Evolutionary conservation across 2,113 vertebrate species (phyloP), one percentile per base, ranked within the genome.

Genomic region (Myodes glareolus): DNA sequence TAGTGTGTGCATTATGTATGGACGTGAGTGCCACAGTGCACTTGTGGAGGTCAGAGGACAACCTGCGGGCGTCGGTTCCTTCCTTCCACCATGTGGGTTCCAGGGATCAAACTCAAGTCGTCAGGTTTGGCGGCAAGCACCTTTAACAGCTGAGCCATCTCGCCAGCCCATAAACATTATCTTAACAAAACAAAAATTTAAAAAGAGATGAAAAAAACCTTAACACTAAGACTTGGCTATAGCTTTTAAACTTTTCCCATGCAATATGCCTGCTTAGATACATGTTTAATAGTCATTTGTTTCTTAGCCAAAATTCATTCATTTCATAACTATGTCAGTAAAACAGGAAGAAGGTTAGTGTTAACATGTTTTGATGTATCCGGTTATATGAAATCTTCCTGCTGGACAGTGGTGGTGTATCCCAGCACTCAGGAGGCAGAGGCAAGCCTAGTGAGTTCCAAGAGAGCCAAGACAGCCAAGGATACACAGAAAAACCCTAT

Each of bases 161-260:
- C 42, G 31, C 84, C 63, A 68, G 84, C 63, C 63, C 84, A 68
- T 68, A 87, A 90, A 94, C 0, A 86, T 76, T 82, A 88, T 52
- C 52, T 55, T 91, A 92, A 94, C 33, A 91, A 92, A 67, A 86
- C 5, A 72, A 63, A 58, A 91, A 86, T 50, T 47, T 73, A 42
- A 55, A 82, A 55, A 82, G 33, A 95, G 45, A 80, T 50, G 68
- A 68, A 87, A 88, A 95, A 94, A 96, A 68, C 9, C 52, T 77
- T 82, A 87, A 80, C 52, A 94, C 47, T 39, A 96, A 58, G 50
- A 90, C 42, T 82, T 80, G 29, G 68, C 12, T 92, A 50, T 4
- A 93, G 77, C 67, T 76, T 29, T 93, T 65, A 87, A 90, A 70
- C 21, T 81, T 92, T 89, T 96, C 50, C 45, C 27, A 92, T 96